Base-by-base conservation (phyloP, 2,797 vertebrate species). In the Falco naumanni region DNA sequence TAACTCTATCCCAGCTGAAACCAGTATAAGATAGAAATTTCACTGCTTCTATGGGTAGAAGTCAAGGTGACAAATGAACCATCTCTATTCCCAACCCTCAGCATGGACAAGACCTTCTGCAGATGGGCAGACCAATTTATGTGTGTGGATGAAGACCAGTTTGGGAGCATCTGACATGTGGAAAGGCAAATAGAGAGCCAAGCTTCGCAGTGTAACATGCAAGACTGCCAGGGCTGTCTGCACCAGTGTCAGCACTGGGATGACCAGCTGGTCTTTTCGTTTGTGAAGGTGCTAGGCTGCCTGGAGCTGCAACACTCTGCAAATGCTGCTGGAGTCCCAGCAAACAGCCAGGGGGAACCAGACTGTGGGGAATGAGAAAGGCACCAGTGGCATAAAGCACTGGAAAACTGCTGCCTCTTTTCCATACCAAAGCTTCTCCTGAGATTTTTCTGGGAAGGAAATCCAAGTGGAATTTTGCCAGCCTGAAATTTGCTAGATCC, bases 311-410 rank as follows among this genome's bases (percentile, higher is more conserved):
- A 22, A 28, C 9, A 10, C 13, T 18, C 0, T 2, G 2, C 37
- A 45, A 76, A 53, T 19, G 37, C 13, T 61, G 28, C 37, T 51
- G 39, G 39, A 28, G 10, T 59, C 43, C n/a, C 29, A 57, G 21
- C 5, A 7, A 69, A 47, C 4, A 57, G 31, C 6, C 28, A 50
- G 10, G 39, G n/a, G 80, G 31, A 65, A 18, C 4, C 24, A 43
- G 45, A 59, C 21, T 39, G 12, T 0, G 1, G 7, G 14, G 29
- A 48, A 29, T 0, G 1, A 61, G 31, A n/a, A 41, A 70, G 14
- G 7, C 24, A 50, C 10, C 1, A 1, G 28, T 54, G 24, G 2
- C 34, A 20, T n/a, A 45, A 54, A 16, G 41, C 11, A 11, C 10
- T 39, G 10, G 59, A 50, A 60, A 78, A 3, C 15, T 50, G 39